Evolutionary conservation across 2,888 invertebrate genomes (phyloP).

Genomic region (Eudemis profundana): DNA sequence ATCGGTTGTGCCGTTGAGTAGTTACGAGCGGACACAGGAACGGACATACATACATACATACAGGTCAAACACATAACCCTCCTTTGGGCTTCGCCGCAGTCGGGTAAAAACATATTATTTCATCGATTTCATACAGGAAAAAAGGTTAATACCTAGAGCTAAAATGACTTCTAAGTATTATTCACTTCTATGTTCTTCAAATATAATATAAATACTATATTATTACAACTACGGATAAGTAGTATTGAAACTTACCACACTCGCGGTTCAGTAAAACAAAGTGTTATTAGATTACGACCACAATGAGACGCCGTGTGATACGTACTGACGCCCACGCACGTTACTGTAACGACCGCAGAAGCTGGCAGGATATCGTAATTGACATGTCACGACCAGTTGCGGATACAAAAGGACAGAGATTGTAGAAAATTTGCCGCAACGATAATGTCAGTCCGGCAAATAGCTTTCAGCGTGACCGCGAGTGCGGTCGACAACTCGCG

Average conservation of each 20-base stretch:
- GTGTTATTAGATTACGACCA: slow-evolving; percentile 11
- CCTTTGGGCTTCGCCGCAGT: too few relatives aligned
- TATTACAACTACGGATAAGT: too few relatives aligned
- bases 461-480: slow-evolving; percentile 66
- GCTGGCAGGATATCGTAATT: slow-evolving; percentile 75
- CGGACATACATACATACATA: too few relatives aligned
- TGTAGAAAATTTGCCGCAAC: slow-evolving; percentile 77
- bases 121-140: too few relatives aligned
- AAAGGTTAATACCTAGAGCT: too few relatives aligned
- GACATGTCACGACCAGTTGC: slow-evolving; percentile 81
- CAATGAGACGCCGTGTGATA: slow-evolving; percentile 8
- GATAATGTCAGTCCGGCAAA: slow-evolving; percentile 79
- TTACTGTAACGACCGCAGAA: slow-evolving; percentile 35
- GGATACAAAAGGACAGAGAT: slow-evolving; percentile 80
- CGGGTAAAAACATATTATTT: too few relatives aligned
- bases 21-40: too few relatives aligned
- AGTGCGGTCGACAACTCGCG: slow-evolving; percentile 62
- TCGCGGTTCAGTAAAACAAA: background rate
- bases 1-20: too few relatives aligned
- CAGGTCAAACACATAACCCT: too few relatives aligned
- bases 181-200: too few relatives aligned
- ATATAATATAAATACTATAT: too few relatives aligned
- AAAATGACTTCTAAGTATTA: too few relatives aligned
- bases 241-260: background rate
- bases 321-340: slow-evolving; percentile 17